phyloP scores from a whole-genome alignment of 2,113 vertebrate species.

The Physeter macrocephalus region DNA sequence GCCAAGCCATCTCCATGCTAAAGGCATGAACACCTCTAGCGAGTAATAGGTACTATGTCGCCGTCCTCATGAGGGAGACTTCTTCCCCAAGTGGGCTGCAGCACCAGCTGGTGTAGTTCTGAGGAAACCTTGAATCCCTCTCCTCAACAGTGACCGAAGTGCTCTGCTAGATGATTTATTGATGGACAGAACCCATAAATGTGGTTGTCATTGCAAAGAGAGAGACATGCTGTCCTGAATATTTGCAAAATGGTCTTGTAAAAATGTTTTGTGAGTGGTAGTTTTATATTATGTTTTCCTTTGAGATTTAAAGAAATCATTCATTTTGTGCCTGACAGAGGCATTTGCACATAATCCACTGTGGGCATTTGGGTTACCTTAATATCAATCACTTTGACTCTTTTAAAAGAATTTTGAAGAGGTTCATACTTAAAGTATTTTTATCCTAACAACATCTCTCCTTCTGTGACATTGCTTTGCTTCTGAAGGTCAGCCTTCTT shows the following conservation, averaged over 20 bases:
- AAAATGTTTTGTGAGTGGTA: not conserved
- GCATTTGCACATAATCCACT: not conserved
- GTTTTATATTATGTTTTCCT: slow-evolving; percentile 32
- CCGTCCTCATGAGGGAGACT: not conserved
- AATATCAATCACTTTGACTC: not conserved
- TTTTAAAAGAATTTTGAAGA: slow-evolving; percentile 37
- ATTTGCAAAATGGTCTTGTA: not conserved
- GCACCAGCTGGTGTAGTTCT: not conserved
- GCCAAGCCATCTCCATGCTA: not conserved
- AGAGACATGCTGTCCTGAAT: not conserved
- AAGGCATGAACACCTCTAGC: not conserved
- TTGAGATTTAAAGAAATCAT: not conserved
- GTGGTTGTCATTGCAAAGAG: not conserved
- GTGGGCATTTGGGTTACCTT: not conserved
- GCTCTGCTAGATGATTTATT: not conserved
- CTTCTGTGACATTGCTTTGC: not conserved
- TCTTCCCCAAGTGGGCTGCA: not conserved
- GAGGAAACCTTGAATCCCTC: not conserved
- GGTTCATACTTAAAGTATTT: not conserved
- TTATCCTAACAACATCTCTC: slow-evolving; percentile 20
- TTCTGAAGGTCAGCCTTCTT: slow-evolving; percentile 15
- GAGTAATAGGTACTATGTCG: not conserved
- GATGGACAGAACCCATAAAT: not conserved
- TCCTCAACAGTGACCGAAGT: not conserved
- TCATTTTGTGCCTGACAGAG: slow-evolving; percentile 11